Evolutionary conservation across 2,113 vertebrate genomes (phyloP), one percentile per base, ranked within the genome.

Genomic region (Prinia subflava): DNA sequence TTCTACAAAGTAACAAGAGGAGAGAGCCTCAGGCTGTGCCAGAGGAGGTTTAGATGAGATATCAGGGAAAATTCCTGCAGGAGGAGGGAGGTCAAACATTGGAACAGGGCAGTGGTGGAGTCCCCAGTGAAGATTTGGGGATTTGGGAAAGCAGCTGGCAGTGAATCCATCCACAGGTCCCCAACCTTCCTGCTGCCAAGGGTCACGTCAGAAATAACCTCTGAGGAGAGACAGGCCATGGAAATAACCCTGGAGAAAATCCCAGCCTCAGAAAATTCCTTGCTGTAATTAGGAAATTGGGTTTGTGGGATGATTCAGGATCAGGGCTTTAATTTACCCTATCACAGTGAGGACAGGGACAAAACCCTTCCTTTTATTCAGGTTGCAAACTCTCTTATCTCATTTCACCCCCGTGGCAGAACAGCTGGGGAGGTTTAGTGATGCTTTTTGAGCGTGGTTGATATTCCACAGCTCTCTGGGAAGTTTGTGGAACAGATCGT

Each of bases 251-350:
- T 63, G 82, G n/a, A 15, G 70, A 64, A 67, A 86, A 94, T 50
- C 52, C 73, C 60, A 69, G 75, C 86, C 79, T 74, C 39, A 52
- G 46, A 67, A 69, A 91, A 81, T 21, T 28, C 47, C 86, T 57
- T 82, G 60, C 52, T 39, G 39, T 39, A 39, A 39, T 42, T 60
- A 78, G 82, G 77, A 95, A 81, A 63, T 83, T 73, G 55, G 28
- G 60, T 89, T 96, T 89, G 57, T n/a, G 49, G 78, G 59, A 67
- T 95, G 67, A 59, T 65, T 95, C 78, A 91, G 83, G 47, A 87
- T 87, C 69, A 75, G 20, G 83, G 39, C n/a, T 49, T 76, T 31
- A n/a, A 44, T 79, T 84, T 49, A 76, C 73, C 50, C 57, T 81
- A 3, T 60, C 17, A 6, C 49, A 39, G 13, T 53, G 37, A 31